Evolutionary conservation across 2,113 vertebrate genomes (phyloP).

Genomic region (Gambusia affinis): DNA sequence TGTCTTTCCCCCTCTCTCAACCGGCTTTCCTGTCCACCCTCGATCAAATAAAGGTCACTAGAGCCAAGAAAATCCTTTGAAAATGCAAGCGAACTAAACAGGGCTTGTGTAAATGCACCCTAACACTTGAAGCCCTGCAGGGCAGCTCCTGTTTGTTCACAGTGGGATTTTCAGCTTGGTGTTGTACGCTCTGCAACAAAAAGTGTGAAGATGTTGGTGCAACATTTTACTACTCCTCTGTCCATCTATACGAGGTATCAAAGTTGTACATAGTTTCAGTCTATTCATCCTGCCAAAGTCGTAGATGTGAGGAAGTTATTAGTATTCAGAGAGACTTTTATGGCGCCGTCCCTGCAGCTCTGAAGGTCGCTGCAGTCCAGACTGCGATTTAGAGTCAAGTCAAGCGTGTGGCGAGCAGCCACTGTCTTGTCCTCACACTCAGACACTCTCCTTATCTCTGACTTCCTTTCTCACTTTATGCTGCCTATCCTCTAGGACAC

Average conservation of each 20-base stretch:
- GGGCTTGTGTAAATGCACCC: too few relatives aligned
- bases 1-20: too few relatives aligned
- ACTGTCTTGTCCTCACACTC: conserved; percentile 47
- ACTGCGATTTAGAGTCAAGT: conserved; percentile 17
- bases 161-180: background rate
- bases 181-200: background rate
- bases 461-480: conserved; percentile 52
- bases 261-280: background rate
- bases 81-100: too few relatives aligned
- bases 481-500: conserved; percentile 66
- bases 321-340: conserved; percentile 35
- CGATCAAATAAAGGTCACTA: too few relatives aligned
- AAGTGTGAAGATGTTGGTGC: background rate
- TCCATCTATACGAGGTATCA: background rate
- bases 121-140: background rate
- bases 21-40: too few relatives aligned
- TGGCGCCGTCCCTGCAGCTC: conserved; percentile 49
- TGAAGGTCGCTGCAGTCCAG: conserved; percentile 31
- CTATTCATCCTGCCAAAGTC: conserved; percentile 29
- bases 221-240: background rate
- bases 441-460: conserved; percentile 1
- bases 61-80: too few relatives aligned
- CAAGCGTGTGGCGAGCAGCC: conserved; percentile 53
- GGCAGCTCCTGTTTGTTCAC: background rate
- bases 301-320: conserved; percentile 59